Base-by-base conservation (phyloP, 2,797 vertebrate genomes). In the Siniperca scherzeri region DNA sequence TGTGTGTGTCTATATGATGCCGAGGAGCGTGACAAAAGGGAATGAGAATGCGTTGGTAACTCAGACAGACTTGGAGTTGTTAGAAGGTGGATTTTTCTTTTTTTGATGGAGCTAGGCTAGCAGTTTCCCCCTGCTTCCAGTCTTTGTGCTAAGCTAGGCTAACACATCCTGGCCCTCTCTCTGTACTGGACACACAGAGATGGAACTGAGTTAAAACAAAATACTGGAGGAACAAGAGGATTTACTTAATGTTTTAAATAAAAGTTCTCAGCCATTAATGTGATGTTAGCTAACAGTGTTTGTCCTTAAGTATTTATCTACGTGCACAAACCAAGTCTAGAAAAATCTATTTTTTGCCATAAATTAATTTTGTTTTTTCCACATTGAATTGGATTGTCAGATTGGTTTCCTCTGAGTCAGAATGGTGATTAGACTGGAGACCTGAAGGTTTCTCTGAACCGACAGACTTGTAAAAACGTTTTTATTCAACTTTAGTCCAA, bases 281-380 rank as follows among this genome's bases (percentile, higher is more conserved):
- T 69, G 33, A 65, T 0, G 25, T 78, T 33, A 52, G 67, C 56
- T 73, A 69, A 77, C 66, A 55, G 48, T 59, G 53, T 66, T 77
- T 50, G 48, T 50, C 48, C 46, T 48, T 1, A 48, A 48, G 46
- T 17, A 48, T 48, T 48, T 85, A 80, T 75, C 66, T 68, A 53
- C 82, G 53, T 42, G 36, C 59, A 66, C 55, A 80, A 44, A 78
- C 68, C 67, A 79, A 61, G 48, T 81, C 62, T 12, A 48, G 61
- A 71, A 52, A 74, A 52, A 74, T 64, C 70, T 55, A 50, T 62
- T 68, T 65, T 82, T 84, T 75, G 7, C 42, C 9, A 46, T 66
- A 16, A 67, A 57, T 42, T 16, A 44, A 25, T 60, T 60, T 53
- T 40, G 17, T 46, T 68, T 76, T 73, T 64, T 65, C 33, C 52